Conservation (phyloP, 2,797 vertebrate species). For the Coregonus ussuriensis region DNA sequence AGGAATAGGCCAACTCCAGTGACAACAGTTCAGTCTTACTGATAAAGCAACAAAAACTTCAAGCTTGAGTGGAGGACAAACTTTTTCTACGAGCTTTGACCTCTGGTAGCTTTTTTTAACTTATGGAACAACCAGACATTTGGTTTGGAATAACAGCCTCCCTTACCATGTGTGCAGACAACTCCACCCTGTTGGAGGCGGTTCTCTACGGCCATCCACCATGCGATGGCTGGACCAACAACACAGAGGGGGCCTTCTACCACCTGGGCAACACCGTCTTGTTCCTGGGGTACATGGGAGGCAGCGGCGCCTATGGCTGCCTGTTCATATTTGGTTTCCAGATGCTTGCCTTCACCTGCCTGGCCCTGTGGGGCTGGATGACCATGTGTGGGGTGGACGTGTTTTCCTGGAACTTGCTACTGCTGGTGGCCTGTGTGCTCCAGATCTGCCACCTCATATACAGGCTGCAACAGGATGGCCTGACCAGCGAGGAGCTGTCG, state of each 20-base stretch:
- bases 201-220: slow-evolving; percentile 66
- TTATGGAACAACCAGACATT: neutral
- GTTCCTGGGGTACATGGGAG: slow-evolving; percentile 93
- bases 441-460: slow-evolving; percentile 87
- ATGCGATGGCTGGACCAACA: slow-evolving; percentile 84
- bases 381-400: slow-evolving; percentile 85
- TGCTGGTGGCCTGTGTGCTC: slow-evolving; percentile 75
- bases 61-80: slow-evolving; percentile 18
- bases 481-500: slow-evolving; percentile 79
- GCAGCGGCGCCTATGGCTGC: slow-evolving; percentile 88
- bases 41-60: slow-evolving; percentile 21
- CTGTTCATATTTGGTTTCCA: slow-evolving; percentile 91
- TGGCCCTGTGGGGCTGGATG: slow-evolving; percentile 89
- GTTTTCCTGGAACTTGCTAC: slow-evolving; percentile 85
- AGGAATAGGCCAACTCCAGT: slow-evolving; percentile 1
- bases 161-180: slow-evolving; percentile 69
- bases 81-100: neutral
- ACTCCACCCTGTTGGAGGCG: slow-evolving; percentile 68
- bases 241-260: slow-evolving; percentile 86
- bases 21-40: neutral
- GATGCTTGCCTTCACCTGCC: slow-evolving; percentile 81
- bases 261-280: slow-evolving; percentile 89
- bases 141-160: slow-evolving; percentile 4
- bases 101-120: neutral
- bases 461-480: slow-evolving; percentile 79